A percentile compares a stretch with the other conserved stretches of the same genome.
Conservation (phyloP, 2,113 vertebrate species). For the Nothobranchius kuhntae region DNA sequence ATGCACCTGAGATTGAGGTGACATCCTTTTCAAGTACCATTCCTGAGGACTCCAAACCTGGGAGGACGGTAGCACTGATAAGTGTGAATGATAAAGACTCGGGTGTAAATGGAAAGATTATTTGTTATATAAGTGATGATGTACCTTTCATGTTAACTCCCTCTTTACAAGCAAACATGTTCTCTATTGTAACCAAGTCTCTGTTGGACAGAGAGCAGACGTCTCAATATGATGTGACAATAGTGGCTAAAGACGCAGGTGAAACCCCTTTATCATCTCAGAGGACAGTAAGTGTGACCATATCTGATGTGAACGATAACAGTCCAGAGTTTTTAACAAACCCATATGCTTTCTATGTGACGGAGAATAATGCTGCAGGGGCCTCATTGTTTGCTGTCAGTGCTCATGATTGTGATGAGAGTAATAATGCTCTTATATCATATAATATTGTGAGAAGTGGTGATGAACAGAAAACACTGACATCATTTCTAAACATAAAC, state of each 20-base stretch:
- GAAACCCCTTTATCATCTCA: constrained; percentile 51
- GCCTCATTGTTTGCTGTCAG: constrained; percentile 59
- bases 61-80: constrained; percentile 69
- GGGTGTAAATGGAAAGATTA: constrained; percentile 68
- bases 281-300: constrained; percentile 58
- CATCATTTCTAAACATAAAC: constrained; percentile 63
- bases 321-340: constrained; percentile 57
- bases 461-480: constrained; percentile 7
- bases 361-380: constrained; percentile 68
- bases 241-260: constrained; percentile 68
- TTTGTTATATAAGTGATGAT: constrained; percentile 54
- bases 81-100: constrained; percentile 72
- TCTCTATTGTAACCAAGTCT: constrained; percentile 70
- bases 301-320: constrained; percentile 78
- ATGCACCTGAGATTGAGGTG: constrained; percentile 73
- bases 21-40: constrained; percentile 72
- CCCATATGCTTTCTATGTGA: constrained; percentile 59
- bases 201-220: constrained; percentile 72
- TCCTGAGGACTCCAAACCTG: constrained; percentile 66
- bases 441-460: constrained; percentile 54
- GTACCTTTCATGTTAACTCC: constrained; percentile 67
- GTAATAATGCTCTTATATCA: constrained; percentile 67
- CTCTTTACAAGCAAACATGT: constrained; percentile 72
- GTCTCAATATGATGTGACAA: constrained; percentile 64
- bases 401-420: constrained; percentile 62